Conservation (phyloP, 2,888 invertebrate species). For the Ochropleura plecta region DNA sequence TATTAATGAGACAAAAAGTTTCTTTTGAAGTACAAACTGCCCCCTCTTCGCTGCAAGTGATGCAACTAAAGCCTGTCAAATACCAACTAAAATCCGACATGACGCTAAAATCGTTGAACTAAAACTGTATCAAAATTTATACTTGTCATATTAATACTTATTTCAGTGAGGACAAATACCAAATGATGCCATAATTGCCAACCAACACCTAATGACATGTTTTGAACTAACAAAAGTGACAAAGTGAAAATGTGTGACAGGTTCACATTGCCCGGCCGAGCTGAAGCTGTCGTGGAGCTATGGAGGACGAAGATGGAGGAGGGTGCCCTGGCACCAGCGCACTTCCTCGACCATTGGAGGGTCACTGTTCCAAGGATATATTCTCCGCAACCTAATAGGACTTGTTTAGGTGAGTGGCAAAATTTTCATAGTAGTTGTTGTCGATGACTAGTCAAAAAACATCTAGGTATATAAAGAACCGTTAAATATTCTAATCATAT, state of each 20-base stretch:
- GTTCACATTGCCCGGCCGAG: conserved; percentile 83
- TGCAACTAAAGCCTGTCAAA: background rate
- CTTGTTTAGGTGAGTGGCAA: conserved; percentile 89
- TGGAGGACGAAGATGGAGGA: conserved; percentile 92
- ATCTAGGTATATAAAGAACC: background rate
- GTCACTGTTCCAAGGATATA: conserved; percentile 94
- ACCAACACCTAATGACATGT: background rate
- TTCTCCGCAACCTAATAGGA: conserved; percentile 93
- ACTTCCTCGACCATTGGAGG: conserved; percentile 94
- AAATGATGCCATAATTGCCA: background rate
- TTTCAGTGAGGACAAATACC: background rate
- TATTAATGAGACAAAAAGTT: background rate
- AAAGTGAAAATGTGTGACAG: conserved; percentile 74
- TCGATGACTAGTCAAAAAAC: background rate
- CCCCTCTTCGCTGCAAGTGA: background rate
- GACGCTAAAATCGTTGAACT: background rate
- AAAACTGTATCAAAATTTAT: too few species aligned
- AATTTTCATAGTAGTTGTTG: background rate
- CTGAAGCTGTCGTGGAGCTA: conserved; percentile 84
- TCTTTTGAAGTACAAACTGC: background rate
- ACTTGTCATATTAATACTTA: background rate
- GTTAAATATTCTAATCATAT: background rate
- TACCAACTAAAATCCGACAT: background rate
- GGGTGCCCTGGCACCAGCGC: conserved; percentile 90
- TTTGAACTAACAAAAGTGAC: conserved; percentile 29